phyloP scores from a whole-genome alignment of 1,140 invertebrate species.

The Ganaspis sp. region DNA sequence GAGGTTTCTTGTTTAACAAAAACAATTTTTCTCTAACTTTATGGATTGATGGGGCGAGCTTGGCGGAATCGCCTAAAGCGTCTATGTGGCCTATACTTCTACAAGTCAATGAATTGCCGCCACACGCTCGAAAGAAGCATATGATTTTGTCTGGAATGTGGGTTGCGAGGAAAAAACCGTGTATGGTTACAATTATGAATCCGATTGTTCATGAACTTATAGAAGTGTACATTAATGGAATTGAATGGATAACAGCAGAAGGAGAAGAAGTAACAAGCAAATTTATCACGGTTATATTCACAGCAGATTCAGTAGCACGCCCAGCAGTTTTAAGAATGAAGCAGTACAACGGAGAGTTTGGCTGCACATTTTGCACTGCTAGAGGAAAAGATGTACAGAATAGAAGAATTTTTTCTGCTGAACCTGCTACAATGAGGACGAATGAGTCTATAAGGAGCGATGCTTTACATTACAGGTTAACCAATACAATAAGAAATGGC shows the following conservation, averaged over 20 bases:
- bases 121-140: background rate
- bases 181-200: constrained; percentile 28
- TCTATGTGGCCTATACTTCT: constrained; percentile 32
- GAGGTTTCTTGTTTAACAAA: background rate
- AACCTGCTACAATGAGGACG: background rate
- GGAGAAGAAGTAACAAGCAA: background rate
- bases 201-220: background rate
- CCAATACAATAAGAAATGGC: too few relatives aligned
- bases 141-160: constrained; percentile 35
- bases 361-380: constrained; percentile 33
- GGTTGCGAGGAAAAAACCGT: constrained; percentile 6
- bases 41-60: constrained; percentile 35
- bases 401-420: constrained; percentile 1
- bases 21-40: constrained; percentile 42
- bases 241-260: too few relatives aligned
- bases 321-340: constrained; percentile 36
- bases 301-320: constrained; percentile 40
- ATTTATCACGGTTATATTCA: constrained; percentile 22
- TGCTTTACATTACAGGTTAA: too few relatives aligned
- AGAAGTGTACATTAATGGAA: too few relatives aligned
- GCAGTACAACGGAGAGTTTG: constrained; percentile 31
- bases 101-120: constrained; percentile 22
- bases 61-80: background rate
- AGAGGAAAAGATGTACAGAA: constrained; percentile 3
- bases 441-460: constrained; percentile 8